Conservation (phyloP, 2,113 vertebrate species). For the Mesembrinibis cayennensis region DNA sequence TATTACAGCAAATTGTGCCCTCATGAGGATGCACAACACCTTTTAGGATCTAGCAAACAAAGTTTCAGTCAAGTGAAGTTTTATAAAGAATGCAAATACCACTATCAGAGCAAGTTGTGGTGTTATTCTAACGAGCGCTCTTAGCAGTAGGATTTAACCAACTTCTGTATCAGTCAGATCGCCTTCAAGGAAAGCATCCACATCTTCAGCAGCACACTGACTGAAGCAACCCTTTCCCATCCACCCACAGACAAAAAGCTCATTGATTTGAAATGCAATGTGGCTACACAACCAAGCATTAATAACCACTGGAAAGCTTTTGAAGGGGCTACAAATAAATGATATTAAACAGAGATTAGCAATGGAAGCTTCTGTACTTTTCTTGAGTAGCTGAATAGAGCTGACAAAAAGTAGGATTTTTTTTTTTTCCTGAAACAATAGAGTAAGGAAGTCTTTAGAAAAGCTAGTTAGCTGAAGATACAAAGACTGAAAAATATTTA, state of each 20-base stretch:
- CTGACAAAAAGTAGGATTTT: neutral
- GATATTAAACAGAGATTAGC: neutral
- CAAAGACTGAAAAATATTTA: neutral
- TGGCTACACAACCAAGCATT: neutral
- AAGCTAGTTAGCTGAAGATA: neutral
- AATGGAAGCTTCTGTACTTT: neutral
- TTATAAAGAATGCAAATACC: neutral
- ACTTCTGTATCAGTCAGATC: neutral
- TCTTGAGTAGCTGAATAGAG: neutral
- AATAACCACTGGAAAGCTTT: neutral
- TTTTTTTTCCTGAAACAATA: neutral
- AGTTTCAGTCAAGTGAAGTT: neutral
- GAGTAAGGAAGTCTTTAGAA: neutral
- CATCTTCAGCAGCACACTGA: neutral
- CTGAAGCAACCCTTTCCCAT: neutral
- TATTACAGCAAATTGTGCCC: neutral
- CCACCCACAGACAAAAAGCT: neutral
- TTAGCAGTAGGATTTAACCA: neutral
- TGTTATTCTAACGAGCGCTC: neutral
- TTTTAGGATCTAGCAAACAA: neutral
- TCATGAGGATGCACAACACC: neutral
- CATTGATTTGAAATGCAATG: neutral
- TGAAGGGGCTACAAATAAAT: neutral
- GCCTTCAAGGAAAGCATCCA: neutral
- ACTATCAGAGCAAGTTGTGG: neutral